Evolutionary conservation across 2,797 vertebrate genomes (phyloP).

Genomic region (Tokudaia tokunoshimensis): DNA sequence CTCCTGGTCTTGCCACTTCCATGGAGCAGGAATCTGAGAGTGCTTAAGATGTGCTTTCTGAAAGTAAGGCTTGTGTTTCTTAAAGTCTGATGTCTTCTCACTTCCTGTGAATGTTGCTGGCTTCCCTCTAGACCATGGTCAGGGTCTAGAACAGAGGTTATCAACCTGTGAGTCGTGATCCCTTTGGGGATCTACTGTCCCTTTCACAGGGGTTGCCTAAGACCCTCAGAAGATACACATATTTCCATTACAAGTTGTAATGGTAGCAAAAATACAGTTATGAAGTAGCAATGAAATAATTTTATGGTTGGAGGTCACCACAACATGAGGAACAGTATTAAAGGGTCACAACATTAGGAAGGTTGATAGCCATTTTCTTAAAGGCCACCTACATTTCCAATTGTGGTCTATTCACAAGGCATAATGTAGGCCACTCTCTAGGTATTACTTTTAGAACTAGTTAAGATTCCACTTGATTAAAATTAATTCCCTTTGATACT

Average conservation of each 20-base stretch:
- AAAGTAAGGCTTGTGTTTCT: neutral
- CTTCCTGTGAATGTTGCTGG: neutral
- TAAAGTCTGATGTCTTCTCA: neutral
- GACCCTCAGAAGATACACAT: neutral
- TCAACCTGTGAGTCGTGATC: neutral
- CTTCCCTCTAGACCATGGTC: neutral
- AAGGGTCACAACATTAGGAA: neutral
- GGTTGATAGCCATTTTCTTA: neutral
- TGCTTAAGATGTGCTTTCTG: neutral
- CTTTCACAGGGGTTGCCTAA: neutral
- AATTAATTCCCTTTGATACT: neutral
- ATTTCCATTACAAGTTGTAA: neutral
- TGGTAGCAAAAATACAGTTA: neutral
- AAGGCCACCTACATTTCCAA: neutral
- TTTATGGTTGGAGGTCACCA: neutral
- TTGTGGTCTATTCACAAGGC: neutral
- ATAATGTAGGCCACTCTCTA: neutral
- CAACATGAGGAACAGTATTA: neutral
- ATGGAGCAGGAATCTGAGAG: neutral
- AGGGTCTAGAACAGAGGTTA: neutral
- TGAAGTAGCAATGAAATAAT: neutral
- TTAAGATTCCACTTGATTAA: neutral
- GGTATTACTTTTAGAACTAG: neutral
- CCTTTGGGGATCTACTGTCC: neutral
- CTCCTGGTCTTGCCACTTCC: neutral